Conservation (phyloP, 2,797 vertebrate genomes). For the Xerus rutilus region DNA sequence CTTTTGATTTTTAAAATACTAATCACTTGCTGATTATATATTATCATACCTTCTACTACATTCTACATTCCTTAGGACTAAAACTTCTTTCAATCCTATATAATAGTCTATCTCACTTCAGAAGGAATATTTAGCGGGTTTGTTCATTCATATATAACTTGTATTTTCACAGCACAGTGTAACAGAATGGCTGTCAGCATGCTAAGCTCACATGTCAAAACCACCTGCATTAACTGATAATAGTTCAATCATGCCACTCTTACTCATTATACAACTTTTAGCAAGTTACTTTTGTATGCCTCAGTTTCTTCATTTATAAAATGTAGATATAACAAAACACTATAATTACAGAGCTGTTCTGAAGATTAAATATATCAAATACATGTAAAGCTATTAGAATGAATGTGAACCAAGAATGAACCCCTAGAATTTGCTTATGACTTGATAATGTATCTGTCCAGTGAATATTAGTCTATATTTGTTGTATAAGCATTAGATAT, state of each 20-base stretch:
- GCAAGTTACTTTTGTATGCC: slow-evolving; percentile 22
- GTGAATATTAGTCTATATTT: slow-evolving; percentile 34
- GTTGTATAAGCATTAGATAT: slow-evolving; percentile 32
- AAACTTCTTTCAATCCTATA: not conserved
- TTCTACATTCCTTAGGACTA: not conserved
- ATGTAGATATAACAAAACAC: slow-evolving; percentile 25
- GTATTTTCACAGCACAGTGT: not conserved
- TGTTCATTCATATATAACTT: not conserved
- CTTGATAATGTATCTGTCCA: not conserved
- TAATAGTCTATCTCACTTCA: not conserved
- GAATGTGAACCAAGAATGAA: not conserved
- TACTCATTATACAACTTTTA: slow-evolving; percentile 13
- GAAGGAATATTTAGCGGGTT: slow-evolving; percentile 5
- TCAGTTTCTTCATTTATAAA: slow-evolving; percentile 8
- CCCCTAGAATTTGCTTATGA: slow-evolving; percentile 20
- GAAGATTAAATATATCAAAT: slow-evolving; percentile 54
- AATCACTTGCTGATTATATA: not conserved
- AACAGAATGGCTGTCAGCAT: not conserved
- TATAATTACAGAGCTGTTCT: not conserved
- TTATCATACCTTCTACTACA: not conserved
- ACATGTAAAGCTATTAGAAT: slow-evolving; percentile 10
- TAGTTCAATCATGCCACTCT: slow-evolving; percentile 12
- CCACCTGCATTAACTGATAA: not conserved
- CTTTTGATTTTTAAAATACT: slow-evolving; percentile 12
- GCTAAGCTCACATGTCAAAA: not conserved